phyloP scores from a whole-genome alignment of 2,113 vertebrate genomes.

The Sterna hirundo region DNA sequence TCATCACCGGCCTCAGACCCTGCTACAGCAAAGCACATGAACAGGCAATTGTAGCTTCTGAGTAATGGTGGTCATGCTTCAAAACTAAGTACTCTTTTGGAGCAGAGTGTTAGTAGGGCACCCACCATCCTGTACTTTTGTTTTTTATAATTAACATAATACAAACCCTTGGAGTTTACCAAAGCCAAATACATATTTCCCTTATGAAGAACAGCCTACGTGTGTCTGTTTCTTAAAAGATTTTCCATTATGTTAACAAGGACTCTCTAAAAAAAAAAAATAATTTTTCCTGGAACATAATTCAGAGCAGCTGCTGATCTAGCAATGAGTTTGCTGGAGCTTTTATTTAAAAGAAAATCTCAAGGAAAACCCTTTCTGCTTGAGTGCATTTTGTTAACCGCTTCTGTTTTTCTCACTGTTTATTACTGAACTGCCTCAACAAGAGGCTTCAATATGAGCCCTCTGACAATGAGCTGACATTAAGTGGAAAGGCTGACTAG shows the following conservation, averaged over 20 bases:
- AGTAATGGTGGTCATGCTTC: background rate
- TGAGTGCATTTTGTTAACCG: background rate
- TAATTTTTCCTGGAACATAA: background rate
- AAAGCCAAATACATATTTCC: background rate
- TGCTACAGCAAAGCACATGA: background rate
- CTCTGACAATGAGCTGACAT: background rate
- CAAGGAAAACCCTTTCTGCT: background rate
- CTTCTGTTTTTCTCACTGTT: background rate
- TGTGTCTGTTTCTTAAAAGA: background rate
- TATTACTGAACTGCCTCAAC: background rate
- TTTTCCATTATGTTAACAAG: background rate
- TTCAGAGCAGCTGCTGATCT: background rate
- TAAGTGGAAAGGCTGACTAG: background rate
- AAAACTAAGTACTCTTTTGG: background rate
- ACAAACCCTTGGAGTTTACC: background rate
- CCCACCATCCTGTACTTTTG: background rate
- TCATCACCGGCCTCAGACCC: background rate
- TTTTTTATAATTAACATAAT: background rate
- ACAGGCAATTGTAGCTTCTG: background rate
- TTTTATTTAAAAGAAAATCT: background rate
- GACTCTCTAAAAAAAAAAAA: conserved; percentile 9
- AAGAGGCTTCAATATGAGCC: background rate
- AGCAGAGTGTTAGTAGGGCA: background rate
- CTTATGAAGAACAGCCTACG: rapidly evolving
- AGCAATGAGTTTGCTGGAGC: background rate